phyloP scores from a whole-genome alignment of 2,888 invertebrate genomes.

The Quadriops clusia region DNA sequence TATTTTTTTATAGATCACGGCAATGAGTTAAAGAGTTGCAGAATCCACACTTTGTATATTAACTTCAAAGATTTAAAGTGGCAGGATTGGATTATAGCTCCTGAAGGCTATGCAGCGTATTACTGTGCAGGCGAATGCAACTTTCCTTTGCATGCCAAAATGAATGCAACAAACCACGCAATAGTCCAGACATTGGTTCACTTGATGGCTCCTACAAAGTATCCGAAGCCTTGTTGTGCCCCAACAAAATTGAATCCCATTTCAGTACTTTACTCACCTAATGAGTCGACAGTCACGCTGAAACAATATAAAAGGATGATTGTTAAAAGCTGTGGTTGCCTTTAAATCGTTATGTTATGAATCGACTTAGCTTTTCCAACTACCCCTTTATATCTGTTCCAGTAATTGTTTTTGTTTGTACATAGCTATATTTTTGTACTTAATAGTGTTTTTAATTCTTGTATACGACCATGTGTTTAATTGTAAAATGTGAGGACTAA shows the following conservation, averaged over 20 bases:
- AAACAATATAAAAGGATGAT: conserved; percentile 97
- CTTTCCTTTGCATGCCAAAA: conserved; percentile 83
- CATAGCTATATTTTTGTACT: no score
- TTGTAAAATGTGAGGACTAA: no score
- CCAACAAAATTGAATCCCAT: conserved; percentile 81
- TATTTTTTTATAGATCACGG: no score
- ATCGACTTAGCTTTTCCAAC: no score
- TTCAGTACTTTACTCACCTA: conserved; percentile 82
- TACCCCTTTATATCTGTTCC: no score
- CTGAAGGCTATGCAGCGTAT: conserved; percentile 86
- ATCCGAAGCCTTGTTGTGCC: conserved; percentile 87
- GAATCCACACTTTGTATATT: conserved; percentile 82
- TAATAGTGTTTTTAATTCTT: no score
- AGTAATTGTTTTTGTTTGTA: no score
- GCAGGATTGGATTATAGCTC: conserved; percentile 96
- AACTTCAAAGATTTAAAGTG: conserved; percentile 82
- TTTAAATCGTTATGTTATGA: no score
- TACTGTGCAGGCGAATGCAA: conserved; percentile 91
- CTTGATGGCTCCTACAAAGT: conserved; percentile 67
- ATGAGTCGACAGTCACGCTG: conserved; percentile 73
- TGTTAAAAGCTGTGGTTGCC: conserved; percentile 94
- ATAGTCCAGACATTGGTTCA: conserved; percentile 89
- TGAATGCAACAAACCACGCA: conserved; percentile 95
- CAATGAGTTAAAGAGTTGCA: conserved; percentile 60
- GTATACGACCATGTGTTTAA: no score